Evolutionary conservation across 2,797 vertebrate genomes (phyloP).

Genomic region (Hirundo rustica): DNA sequence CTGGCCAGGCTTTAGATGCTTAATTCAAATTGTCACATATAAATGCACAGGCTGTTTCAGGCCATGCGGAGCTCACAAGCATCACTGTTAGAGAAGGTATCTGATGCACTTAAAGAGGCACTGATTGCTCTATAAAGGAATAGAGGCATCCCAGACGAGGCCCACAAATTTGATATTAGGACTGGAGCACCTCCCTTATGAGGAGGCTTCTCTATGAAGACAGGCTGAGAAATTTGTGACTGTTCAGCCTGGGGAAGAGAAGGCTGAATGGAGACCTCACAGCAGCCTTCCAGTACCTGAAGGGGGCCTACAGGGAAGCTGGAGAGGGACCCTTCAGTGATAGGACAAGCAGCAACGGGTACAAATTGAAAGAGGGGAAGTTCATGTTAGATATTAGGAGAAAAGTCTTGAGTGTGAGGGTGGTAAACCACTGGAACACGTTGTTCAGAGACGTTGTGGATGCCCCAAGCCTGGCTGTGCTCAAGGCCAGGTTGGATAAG

Average conservation of each 20-base stretch:
- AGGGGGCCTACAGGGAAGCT: neutral
- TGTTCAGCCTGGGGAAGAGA: neutral
- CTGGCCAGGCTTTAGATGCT: neutral
- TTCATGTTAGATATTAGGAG: neutral
- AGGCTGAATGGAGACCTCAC: neutral
- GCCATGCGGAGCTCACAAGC: neutral
- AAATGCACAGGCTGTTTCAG: neutral
- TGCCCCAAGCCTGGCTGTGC: too few relatives aligned
- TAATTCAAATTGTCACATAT: neutral
- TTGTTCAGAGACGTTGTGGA: neutral
- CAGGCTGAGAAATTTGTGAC: neutral
- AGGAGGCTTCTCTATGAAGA: neutral
- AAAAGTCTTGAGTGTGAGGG: neutral
- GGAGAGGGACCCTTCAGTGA: neutral
- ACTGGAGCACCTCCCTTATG: neutral
- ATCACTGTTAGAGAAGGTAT: neutral
- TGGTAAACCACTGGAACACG: neutral
- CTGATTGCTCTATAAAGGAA: neutral
- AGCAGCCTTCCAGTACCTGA: neutral
- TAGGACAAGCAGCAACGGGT: neutral
- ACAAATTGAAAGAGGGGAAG: neutral
- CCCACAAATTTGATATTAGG: neutral
- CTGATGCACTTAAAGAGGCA: neutral
- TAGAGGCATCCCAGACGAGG: neutral
- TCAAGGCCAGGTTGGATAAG: neutral